Base-by-base conservation (phyloP, 2,888 invertebrate species). In the Myopa testacea region DNA sequence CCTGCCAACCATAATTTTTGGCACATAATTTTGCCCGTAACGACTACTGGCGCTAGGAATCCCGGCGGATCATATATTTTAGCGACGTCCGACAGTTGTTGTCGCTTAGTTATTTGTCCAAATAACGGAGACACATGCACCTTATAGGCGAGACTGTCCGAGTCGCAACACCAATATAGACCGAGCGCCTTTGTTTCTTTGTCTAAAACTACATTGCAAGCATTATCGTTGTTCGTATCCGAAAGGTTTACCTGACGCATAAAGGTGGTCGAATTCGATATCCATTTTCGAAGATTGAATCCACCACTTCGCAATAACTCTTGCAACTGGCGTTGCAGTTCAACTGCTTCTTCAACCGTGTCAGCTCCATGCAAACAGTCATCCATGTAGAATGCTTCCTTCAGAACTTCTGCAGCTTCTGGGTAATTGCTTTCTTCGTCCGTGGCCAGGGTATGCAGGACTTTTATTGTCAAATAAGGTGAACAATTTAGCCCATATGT, bases 381-480 rank as follows among this genome's bases (percentile, higher is more conserved):
- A 76, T 80, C 80, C 77, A 79, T 77, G 52, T 78, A 81, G 34
- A 81, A 80, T n/a, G 71, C 45, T 26, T 79, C 78, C 12, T 19
- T 60, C 60, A 60, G 26, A 60, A 60, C 45, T 19, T 78, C 65
- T 4, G 78, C 77, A 38, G 81, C 78, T 74, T 63, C 72, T 7
- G 79, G 79, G 76, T 69, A 60, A 60, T 2, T 60, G 26, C 60
- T 4, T 8, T 19, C 4, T 60, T 60, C 60, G 26, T 60, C 60
- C 60, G 60, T 60, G 16, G 60, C 60, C 60, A 60, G 26, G 60
- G 60, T 60, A 19, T 60, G 60, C 4, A 60, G 60, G 26, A 60
- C 26, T 60, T 60, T 60, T 60, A 60, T 60, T 60, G 12, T 60
- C 26, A 60, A 19, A 4, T 60, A 60, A 60, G 60, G 60, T 60